phyloP scores from a whole-genome alignment of 2,888 invertebrate genomes.

The Callinectes sapidus region DNA sequence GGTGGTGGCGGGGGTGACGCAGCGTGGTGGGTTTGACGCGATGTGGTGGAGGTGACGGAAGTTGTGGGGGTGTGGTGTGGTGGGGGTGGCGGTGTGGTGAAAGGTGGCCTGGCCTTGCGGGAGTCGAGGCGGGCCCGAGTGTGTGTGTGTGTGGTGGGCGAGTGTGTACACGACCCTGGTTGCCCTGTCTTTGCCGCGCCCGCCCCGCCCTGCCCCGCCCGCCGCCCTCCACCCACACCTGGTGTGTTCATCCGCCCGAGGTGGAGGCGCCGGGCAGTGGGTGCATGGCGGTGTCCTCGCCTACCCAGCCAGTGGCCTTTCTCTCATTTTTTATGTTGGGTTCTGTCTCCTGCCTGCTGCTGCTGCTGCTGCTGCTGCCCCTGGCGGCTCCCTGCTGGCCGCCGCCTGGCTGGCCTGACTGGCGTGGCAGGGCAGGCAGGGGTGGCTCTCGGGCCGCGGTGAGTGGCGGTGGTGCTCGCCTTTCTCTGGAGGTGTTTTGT shows the following conservation, averaged over 20 bases:
- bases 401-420: neutral
- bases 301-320: slow-evolving; percentile 41
- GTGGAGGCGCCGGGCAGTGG: slow-evolving; percentile 4
- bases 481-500: neutral
- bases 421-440: no score
- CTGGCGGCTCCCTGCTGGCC: neutral
- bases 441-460: neutral
- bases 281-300: neutral
- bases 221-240: slow-evolving; percentile 41
- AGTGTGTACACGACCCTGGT: slow-evolving; percentile 38
- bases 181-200: slow-evolving; percentile 28
- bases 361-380: slow-evolving; percentile 30
- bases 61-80: slow-evolving; percentile 9
- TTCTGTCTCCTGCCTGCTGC: slow-evolving; percentile 29
- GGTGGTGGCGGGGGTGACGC: neutral
- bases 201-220: slow-evolving; percentile 32
- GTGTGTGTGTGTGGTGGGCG: slow-evolving; percentile 30
- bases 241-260: slow-evolving; percentile 4
- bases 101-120: slow-evolving; percentile 22
- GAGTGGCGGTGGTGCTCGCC: slow-evolving; percentile 2
- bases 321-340: slow-evolving; percentile 4
- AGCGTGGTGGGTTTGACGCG: neutral
- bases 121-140: neutral
- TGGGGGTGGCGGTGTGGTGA: neutral
- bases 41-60: neutral